Base-by-base conservation (phyloP, 2,113 vertebrate species). In the Catharus minimus region DNA sequence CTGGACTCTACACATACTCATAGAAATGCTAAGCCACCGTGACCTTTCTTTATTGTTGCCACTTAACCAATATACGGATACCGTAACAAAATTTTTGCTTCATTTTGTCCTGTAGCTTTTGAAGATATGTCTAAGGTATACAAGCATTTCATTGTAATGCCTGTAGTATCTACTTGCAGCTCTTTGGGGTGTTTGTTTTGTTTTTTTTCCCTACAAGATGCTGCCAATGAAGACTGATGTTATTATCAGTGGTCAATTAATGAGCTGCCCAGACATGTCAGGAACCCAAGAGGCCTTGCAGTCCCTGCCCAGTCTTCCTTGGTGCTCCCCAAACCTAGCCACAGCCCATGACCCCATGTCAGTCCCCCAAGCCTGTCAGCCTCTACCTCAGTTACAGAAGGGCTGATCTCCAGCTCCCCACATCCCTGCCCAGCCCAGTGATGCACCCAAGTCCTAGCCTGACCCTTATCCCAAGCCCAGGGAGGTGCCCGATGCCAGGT, bases 401-500 rank as follows among this genome's bases (percentile, higher is more conserved):
- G 38, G 20, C 10, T 0, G 0, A 9, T 38, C 55, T 74, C 19
- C 58, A 55, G n/a, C 26, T 65, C 10, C 24, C 5, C 49, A 38
- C 8, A 38, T 64, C 27, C 47, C 24, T 4, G 49, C 39, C 1
- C 2, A 18, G 26, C 8, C 23, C 41, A 33, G 16, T 3, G 3
- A 17, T 2, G 20, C 26, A 18, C 11, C 38, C 46, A 50, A 2
- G 1, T 14, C 6, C 15, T 11, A 13, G 24, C 12, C 27, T 3
- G 3, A 39, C 7, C 23, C 15, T 30, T 10, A 6, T 0, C 5
- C n/a, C 41, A 20, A 12, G 8, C 20, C 39, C 38, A 38, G 15
- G 11, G 11, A 38, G 9, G 8, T 49, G 41, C n/a, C 56, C 0
- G 0, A 2, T 13, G 33, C 16, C 27, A 24, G 28, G 15, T 18